These are phyloP conservation scores for Drosophila peninsularis DNA, from an alignment of 2,888 invertebrate species.

Conservation along the genomic window DNA sequence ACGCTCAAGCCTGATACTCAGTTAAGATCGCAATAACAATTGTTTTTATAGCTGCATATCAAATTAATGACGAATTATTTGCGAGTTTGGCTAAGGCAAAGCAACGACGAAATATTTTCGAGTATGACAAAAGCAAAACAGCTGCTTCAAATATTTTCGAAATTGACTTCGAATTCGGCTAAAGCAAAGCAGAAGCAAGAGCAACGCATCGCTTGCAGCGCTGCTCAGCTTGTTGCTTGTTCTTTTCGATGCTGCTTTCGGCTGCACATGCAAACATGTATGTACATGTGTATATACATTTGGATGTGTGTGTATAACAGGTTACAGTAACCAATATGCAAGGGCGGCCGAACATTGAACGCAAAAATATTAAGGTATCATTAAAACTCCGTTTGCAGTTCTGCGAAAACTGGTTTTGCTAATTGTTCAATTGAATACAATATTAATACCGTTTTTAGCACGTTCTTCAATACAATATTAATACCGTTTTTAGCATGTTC, in stretches of 20 bases:
- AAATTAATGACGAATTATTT: slow-evolving; percentile 19
- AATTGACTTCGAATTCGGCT: slow-evolving; percentile 4
- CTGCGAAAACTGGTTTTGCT: slow-evolving; percentile 44
- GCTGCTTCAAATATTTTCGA: slow-evolving; percentile 4
- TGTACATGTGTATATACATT: background rate
- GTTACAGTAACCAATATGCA: slow-evolving; percentile 56
- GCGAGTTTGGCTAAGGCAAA: background rate
- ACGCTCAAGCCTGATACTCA: background rate
- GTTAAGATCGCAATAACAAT: slow-evolving; percentile 27
- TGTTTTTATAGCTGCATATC: slow-evolving; percentile 3
- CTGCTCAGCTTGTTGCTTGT: slow-evolving; percentile 18
- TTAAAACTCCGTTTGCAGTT: slow-evolving; percentile 4
- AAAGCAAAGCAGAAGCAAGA: slow-evolving; percentile 11
- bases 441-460: slow-evolving; percentile 22
- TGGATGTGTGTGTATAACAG: slow-evolving; percentile 46
- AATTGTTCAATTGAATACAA: slow-evolving; percentile 26
- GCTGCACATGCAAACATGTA: background rate
- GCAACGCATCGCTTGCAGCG: slow-evolving; percentile 23
- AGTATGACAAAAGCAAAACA: background rate
- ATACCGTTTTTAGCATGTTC: slow-evolving; percentile 23
- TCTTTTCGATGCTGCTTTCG: slow-evolving; percentile 9
- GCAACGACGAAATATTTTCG: background rate
- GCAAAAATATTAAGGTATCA: slow-evolving; percentile 19
- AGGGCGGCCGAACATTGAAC: slow-evolving; percentile 41
- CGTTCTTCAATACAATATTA: slow-evolving; percentile 19